Conservation (phyloP, 1,140 invertebrate species). For the Drosophila lacertosa region DNA sequence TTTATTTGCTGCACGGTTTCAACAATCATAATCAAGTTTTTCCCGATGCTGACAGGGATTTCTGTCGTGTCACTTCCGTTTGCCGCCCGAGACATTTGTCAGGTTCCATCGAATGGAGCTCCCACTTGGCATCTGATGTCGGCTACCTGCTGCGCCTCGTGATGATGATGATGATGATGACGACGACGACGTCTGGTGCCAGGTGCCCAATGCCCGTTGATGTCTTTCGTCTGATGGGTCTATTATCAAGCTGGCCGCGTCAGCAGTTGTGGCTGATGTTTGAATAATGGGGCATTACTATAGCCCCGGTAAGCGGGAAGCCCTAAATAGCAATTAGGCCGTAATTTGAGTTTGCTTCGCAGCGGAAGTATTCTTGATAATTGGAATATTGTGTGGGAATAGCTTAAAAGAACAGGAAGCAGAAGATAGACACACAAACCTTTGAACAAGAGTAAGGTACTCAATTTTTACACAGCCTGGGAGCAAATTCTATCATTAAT, state of each 20-base stretch:
- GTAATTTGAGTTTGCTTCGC: constrained; percentile 61
- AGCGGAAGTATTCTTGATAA: constrained; percentile 75
- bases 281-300: constrained; percentile 67
- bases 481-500: neutral
- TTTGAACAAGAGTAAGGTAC: constrained; percentile 23
- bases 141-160: constrained; percentile 40
- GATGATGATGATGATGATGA: constrained; percentile 28
- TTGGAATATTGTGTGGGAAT: constrained; percentile 63
- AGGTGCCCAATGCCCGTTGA: constrained; percentile 4
- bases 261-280: constrained; percentile 68
- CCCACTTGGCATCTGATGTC: constrained; percentile 8
- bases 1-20: constrained; percentile 70
- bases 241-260: constrained; percentile 66
- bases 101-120: constrained; percentile 42
- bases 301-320: constrained; percentile 29
- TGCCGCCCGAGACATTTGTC: constrained; percentile 64
- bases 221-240: constrained; percentile 59
- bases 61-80: constrained; percentile 72
- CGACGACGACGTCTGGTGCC: constrained; percentile 13
- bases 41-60: constrained; percentile 44
- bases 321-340: constrained; percentile 77
- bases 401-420: constrained; percentile 63
- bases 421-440: constrained; percentile 25
- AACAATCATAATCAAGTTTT: constrained; percentile 69
- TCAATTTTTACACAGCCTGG: neutral